A percentile compares a stretch with the other conserved stretches of the same genome.
phyloP scores from a whole-genome alignment of 2,797 vertebrate species.

The Morelia viridis region DNA sequence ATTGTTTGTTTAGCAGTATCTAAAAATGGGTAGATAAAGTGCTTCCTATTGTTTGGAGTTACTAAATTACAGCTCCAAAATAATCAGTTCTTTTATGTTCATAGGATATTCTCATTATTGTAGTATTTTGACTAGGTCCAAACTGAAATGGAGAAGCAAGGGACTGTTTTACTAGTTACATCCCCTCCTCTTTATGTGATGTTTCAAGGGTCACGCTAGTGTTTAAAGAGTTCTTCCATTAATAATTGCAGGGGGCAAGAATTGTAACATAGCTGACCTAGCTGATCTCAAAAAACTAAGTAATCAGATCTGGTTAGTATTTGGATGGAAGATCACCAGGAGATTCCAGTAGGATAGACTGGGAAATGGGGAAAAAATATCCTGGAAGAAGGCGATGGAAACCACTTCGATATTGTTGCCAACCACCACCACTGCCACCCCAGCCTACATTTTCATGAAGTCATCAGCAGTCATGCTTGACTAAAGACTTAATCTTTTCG shows the following conservation, averaged over 20 bases:
- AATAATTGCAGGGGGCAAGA: background rate
- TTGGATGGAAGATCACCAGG: too few species aligned
- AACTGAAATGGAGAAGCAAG: background rate
- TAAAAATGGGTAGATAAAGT: background rate
- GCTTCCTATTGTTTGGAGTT: background rate
- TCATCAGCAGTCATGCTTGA: too few species aligned
- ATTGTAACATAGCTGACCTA: background rate
- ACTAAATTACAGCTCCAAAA: background rate
- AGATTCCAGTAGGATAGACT: too few species aligned
- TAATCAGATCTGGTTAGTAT: too few species aligned
- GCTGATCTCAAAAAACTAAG: too few species aligned
- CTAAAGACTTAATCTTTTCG: too few species aligned
- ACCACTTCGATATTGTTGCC: too few species aligned
- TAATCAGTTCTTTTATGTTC: background rate
- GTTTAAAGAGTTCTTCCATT: background rate
- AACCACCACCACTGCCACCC: too few species aligned
- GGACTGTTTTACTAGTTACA: background rate
- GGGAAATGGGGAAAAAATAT: too few species aligned
- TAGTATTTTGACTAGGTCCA: background rate
- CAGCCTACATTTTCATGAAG: too few species aligned
- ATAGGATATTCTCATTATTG: background rate
- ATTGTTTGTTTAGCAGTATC: background rate
- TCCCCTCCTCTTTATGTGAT: background rate
- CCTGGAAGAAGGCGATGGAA: too few species aligned
- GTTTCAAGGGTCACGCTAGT: background rate